phyloP scores from a whole-genome alignment of 2,113 vertebrate species.

The Lophius piscatorius region DNA sequence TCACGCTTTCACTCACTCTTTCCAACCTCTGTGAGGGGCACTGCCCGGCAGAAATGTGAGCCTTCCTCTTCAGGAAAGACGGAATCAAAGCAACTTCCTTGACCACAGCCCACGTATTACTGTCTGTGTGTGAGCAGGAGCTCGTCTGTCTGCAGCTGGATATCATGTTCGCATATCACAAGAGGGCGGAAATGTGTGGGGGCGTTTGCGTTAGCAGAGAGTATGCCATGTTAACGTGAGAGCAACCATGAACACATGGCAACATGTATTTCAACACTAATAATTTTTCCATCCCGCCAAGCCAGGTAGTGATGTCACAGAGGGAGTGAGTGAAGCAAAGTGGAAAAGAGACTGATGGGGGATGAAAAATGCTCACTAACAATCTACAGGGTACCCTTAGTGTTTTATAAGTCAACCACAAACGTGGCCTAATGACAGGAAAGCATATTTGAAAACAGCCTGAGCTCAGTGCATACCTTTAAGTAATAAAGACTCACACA shows the following conservation, averaged over 20 bases:
- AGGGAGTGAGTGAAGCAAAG: conserved; percentile 3
- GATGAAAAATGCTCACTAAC: conserved; percentile 26
- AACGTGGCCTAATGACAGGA: conserved; percentile 61
- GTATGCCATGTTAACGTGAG: conserved; percentile 51
- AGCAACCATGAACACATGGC: conserved; percentile 34
- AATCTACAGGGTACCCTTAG: conserved; percentile 18
- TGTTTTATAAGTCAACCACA: conserved; percentile 58
- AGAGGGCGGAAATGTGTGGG: conserved; percentile 48
- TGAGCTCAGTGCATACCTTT: conserved; percentile 40
- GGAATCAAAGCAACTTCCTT: conserved; percentile 39
- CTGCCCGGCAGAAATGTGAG: conserved; percentile 19
- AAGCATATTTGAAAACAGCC: conserved; percentile 22
- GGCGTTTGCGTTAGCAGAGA: conserved; percentile 26
- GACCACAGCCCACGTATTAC: conserved; percentile 35
- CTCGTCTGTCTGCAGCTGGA: conserved; percentile 14
- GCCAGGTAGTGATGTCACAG: conserved; percentile 72
- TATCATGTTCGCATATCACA: conserved; percentile 16
- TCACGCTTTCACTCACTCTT: conserved; percentile 49
- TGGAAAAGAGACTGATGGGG: neutral
- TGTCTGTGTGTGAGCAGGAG: conserved; percentile 32
- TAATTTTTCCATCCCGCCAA: conserved; percentile 64
- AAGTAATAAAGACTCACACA: conserved; percentile 21
- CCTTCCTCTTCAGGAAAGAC: conserved; percentile 21
- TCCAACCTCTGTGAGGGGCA: conserved; percentile 53
- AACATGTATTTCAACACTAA: conserved; percentile 52